phyloP scores from a whole-genome alignment of 2,113 vertebrate species.

The Origma solitaria region DNA sequence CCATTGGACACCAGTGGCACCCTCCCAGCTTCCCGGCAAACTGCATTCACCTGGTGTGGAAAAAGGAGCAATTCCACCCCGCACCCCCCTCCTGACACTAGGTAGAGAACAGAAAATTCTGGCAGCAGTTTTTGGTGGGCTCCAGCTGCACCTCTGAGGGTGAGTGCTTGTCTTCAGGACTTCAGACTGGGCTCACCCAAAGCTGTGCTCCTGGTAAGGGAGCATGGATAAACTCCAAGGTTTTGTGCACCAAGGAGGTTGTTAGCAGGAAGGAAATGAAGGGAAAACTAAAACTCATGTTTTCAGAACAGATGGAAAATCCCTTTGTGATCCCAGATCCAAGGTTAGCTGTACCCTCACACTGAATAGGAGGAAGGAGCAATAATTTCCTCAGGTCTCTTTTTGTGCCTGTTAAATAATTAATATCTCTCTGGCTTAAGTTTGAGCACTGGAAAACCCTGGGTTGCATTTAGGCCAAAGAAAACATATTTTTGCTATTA shows the following conservation, averaged over 20 bases:
- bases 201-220: not conserved
- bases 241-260: not conserved
- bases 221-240: not conserved
- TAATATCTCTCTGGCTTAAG: not conserved
- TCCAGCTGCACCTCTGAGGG: not conserved
- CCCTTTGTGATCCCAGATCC: not conserved
- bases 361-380: not conserved
- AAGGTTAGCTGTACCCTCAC: not conserved
- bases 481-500: conserved; percentile 21
- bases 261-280: not conserved
- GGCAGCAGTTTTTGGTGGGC: not conserved
- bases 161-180: accelerated
- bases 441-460: conserved; percentile 6
- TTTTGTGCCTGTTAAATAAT: not conserved
- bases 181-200: not conserved
- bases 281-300: not conserved
- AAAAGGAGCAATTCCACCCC: not conserved
- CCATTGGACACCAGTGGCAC: accelerated
- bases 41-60: not conserved
- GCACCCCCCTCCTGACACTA: not conserved
- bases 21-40: not conserved
- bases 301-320: not conserved
- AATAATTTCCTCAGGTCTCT: not conserved
- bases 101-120: not conserved
- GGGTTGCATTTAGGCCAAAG: not conserved